Evolutionary conservation across 2,888 invertebrate genomes (phyloP), one percentile per base, ranked within the genome.

Genomic region (Lithophane socia): DNA sequence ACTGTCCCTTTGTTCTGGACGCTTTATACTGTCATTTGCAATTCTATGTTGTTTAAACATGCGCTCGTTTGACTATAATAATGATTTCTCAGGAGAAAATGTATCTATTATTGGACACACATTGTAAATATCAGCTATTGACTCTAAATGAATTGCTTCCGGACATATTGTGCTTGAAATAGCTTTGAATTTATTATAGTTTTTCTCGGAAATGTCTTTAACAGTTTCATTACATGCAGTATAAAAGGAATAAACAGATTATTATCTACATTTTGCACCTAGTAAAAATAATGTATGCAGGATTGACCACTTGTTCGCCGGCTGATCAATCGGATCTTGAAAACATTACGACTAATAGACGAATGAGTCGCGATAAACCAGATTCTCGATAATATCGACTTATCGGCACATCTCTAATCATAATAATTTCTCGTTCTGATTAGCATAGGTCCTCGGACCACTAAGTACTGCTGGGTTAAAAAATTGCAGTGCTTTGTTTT

Each of bases 1-100:
- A 92, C 89, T 90, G 88, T 81, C 84, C 89, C 92, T 92, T 94
- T 94, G 93, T 94, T 92, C 88, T 79, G 73, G 75, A 87, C 86
- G 88, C 87, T 90, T 86, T 87, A 88, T 80, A 85, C 67, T 86
- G 78, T 82, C 84, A 87, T 90, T 91, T 90, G 89, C 87, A 87
- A 89, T 90, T 90, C 86, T 86, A 86, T 86, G 82, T 64, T 77
- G 77, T 79, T 86, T 76, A 79, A 82, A 86, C 37, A 79, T 84
- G 74, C 73, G 75, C 79, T 83, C 63, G 82, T 82, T 86, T 75
- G 29, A 68, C 70, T 80, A 58, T 85, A 82, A 73, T 84, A 82
- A 78, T 78, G 49, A 86, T 87, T 86, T 81, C 78, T 82, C 49
- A 68, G 68, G 73, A 75, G 70, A 82, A 74, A 83, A 77, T 77